Percentiles rank a stretch among this genome's conserved stretches.
These are phyloP conservation scores for Gorsachius goisagi DNA, from an alignment of 2,113 vertebrate genomes.

Conservation along the genomic window DNA sequence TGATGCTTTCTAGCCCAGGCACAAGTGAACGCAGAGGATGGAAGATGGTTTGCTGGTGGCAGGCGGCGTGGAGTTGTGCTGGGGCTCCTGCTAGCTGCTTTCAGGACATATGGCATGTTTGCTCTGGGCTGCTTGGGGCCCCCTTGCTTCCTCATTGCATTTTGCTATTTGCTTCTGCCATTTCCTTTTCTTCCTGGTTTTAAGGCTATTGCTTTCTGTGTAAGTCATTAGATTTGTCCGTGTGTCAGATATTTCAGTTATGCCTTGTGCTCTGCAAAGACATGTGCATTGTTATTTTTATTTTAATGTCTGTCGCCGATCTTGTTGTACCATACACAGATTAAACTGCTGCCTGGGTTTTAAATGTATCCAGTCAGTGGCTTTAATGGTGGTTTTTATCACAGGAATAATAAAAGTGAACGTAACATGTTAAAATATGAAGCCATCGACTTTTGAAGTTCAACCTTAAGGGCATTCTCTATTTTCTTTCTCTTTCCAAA, in stretches of 20 bases:
- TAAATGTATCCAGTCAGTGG: not conserved
- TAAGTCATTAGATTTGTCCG: not conserved
- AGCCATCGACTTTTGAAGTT: slow-evolving; percentile 27
- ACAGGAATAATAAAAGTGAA: slow-evolving; percentile 45
- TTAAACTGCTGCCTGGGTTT: not conserved
- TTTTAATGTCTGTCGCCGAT: not conserved
- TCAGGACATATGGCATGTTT: not conserved
- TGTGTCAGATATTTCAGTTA: not conserved
- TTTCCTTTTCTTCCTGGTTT: slow-evolving; percentile 6
- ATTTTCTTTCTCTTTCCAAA: slow-evolving; percentile 4
- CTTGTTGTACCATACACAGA: not conserved
- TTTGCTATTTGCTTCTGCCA: slow-evolving; percentile 7
- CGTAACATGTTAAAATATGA: not conserved
- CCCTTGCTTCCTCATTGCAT: slow-evolving; percentile 1
- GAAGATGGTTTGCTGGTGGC: not conserved
- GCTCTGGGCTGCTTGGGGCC: not conserved
- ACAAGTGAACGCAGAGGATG: not conserved
- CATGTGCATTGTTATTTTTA: not conserved
- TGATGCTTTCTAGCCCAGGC: not conserved
- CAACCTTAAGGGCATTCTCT: not conserved
- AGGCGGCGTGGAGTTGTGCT: not conserved
- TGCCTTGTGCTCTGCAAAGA: not conserved
- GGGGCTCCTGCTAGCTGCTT: not conserved
- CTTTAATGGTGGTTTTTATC: not conserved
- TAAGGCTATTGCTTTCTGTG: not conserved